phyloP scores from a whole-genome alignment of 2,888 invertebrate species.

The Andrena chrysosceles region DNA sequence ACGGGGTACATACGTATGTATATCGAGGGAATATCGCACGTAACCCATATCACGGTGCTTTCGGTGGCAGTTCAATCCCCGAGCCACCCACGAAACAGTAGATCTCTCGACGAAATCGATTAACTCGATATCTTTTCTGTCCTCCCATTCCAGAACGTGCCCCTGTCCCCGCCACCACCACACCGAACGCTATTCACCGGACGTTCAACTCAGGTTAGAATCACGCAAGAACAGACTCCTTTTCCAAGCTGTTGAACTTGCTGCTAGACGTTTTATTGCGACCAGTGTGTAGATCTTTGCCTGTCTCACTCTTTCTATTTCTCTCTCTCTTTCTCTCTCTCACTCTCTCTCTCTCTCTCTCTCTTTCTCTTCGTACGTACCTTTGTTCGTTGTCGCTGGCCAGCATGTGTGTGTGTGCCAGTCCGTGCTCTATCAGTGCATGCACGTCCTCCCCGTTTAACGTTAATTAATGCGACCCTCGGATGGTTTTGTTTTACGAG shows the following conservation, averaged over 20 bases:
- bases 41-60: slow-evolving; percentile 46
- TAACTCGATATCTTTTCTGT: slow-evolving; percentile 80
- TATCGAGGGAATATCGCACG: slow-evolving; percentile 6
- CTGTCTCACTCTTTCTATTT: slow-evolving; percentile 29
- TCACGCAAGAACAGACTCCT: slow-evolving; percentile 77
- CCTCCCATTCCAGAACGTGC: slow-evolving; percentile 80
- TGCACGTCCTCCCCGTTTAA: slow-evolving; percentile 51
- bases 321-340: slow-evolving; percentile 18
- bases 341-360: background rate
- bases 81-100: slow-evolving; percentile 57
- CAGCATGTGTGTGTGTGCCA: background rate
- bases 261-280: slow-evolving; percentile 67
- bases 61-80: slow-evolving; percentile 60
- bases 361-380: background rate
- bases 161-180: slow-evolving; percentile 81
- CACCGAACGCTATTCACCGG: slow-evolving; percentile 81
- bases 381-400: slow-evolving; percentile 1
- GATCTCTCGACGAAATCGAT: slow-evolving; percentile 74
- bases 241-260: slow-evolving; percentile 73
- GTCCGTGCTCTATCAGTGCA: slow-evolving; percentile 59
- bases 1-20: slow-evolving; percentile 6
- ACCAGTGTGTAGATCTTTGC: slow-evolving; percentile 52
- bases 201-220: slow-evolving; percentile 83
- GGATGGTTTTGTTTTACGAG: slow-evolving; percentile 53
- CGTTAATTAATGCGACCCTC: slow-evolving; percentile 52